Conservation (phyloP, 2,797 vertebrate genomes). For the Gymnothorax javanicus region DNA sequence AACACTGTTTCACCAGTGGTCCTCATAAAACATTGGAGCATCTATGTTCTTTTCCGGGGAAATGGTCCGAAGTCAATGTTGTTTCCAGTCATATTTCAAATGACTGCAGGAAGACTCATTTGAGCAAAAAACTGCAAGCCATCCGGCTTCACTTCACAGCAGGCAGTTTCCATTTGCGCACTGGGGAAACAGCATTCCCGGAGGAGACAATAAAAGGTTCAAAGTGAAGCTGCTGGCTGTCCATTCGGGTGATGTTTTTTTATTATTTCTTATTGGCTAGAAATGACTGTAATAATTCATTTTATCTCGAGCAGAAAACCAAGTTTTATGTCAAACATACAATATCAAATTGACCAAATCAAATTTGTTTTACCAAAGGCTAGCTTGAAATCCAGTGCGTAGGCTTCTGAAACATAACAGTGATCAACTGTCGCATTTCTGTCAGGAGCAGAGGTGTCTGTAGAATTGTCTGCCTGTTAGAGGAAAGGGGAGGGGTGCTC, state of each 20-base stretch:
- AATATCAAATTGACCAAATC: background rate
- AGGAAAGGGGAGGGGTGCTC: constrained; percentile 48
- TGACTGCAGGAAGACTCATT: background rate
- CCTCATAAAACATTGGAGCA: background rate
- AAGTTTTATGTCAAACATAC: background rate
- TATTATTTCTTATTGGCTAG: background rate
- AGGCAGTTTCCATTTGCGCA: constrained; percentile 32
- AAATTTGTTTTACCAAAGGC: background rate
- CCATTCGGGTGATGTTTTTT: background rate
- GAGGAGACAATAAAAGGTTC: constrained; percentile 24
- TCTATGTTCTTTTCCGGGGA: background rate
- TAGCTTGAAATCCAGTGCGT: constrained; percentile 21
- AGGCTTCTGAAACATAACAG: constrained; percentile 47
- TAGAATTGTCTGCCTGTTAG: constrained; percentile 61
- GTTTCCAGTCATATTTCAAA: background rate
- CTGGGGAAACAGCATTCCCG: constrained; percentile 7
- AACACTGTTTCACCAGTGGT: background rate
- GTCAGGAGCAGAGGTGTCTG: constrained; percentile 57
- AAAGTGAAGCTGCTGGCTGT: constrained; percentile 13
- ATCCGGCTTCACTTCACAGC: constrained; percentile 15
- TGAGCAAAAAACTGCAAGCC: constrained; percentile 13
- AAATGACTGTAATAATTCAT: background rate
- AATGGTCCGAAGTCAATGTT: constrained; percentile 1
- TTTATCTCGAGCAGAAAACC: background rate
- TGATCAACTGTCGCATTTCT: constrained; percentile 47